Evolutionary conservation across 2,888 invertebrate species (phyloP).

Genomic region (Dione vanillae): DNA sequence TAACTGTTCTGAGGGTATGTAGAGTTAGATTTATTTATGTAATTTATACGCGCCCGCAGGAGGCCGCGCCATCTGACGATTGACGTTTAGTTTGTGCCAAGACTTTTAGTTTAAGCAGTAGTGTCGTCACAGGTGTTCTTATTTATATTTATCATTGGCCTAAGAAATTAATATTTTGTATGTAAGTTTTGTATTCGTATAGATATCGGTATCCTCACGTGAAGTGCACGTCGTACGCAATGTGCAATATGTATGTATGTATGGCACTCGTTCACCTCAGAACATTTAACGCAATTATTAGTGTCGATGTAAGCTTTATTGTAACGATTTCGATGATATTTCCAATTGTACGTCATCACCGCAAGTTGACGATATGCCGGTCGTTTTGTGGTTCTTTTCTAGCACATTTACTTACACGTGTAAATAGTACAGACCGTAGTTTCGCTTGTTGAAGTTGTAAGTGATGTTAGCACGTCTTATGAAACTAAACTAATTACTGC

Average conservation of each 20-base stretch:
- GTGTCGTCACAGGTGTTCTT: constrained; percentile 59
- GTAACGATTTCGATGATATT: constrained; percentile 41
- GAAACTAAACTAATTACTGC: constrained; percentile 39
- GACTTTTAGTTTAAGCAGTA: constrained; percentile 71
- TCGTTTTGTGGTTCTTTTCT: constrained; percentile 31
- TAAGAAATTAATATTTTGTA: constrained; percentile 77
- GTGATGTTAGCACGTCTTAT: constrained; percentile 59
- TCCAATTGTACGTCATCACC: constrained; percentile 33
- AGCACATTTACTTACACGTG: constrained; percentile 54
- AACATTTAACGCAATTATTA: constrained; percentile 66
- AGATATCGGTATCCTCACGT: constrained; percentile 45
- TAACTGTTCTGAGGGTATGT: constrained; percentile 84
- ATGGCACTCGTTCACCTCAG: constrained; percentile 75
- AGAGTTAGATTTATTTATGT: constrained; percentile 76
- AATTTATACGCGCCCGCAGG: constrained; percentile 54
- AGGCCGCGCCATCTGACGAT: constrained; percentile 54
- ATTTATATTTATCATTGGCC: constrained; percentile 69
- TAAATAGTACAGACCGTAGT: constrained; percentile 67
- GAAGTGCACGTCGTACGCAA: constrained; percentile 57
- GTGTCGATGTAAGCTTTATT: constrained; percentile 61
- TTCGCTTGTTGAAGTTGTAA: constrained; percentile 55
- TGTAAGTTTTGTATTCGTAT: constrained; percentile 69
- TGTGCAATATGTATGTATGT: constrained; percentile 54
- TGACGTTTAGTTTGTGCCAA: constrained; percentile 81
- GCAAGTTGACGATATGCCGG: constrained; percentile 16